Conservation (phyloP, 2,888 invertebrate species). For the Drosophila nigritarsus region DNA sequence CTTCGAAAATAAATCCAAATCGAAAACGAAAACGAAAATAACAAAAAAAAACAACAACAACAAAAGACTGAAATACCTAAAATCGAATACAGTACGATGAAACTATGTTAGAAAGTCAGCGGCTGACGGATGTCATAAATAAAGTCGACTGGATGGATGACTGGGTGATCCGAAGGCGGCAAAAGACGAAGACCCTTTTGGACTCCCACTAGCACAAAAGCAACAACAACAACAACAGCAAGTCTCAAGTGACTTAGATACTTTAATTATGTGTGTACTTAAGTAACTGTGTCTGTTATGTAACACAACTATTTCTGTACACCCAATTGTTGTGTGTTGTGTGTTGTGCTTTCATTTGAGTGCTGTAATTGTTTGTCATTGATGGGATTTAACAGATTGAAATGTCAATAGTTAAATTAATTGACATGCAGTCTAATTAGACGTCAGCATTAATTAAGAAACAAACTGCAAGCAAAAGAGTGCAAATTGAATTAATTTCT, state of each 20-base stretch:
- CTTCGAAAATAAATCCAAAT: conserved; percentile 17
- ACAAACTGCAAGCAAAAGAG: neutral
- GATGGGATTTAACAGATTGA: conserved; percentile 30
- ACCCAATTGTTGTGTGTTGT: conserved; percentile 39
- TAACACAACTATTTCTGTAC: conserved; percentile 38
- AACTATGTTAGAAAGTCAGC: conserved; percentile 63
- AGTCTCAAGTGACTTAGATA: conserved; percentile 56
- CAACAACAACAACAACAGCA: neutral
- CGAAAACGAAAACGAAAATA: conserved; percentile 11
- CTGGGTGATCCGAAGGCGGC: conserved; percentile 5
- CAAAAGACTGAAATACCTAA: conserved; percentile 9
- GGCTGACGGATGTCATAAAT: conserved; percentile 63
- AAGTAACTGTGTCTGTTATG: conserved; percentile 56
- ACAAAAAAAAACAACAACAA: conserved; percentile 6
- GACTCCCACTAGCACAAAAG: conserved; percentile 39
- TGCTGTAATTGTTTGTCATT: conserved; percentile 23
- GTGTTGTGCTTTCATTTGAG: conserved; percentile 4
- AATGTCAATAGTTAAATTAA: conserved; percentile 29
- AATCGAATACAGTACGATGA: conserved; percentile 17
- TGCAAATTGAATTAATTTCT: neutral
- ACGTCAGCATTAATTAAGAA: neutral
- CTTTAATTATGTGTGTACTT: conserved; percentile 62
- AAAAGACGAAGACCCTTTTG: conserved; percentile 33
- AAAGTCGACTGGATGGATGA: conserved; percentile 19
- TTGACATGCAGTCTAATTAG: neutral